phyloP scores from a whole-genome alignment of 1,140 invertebrate genomes.

The Myzus persicae region DNA sequence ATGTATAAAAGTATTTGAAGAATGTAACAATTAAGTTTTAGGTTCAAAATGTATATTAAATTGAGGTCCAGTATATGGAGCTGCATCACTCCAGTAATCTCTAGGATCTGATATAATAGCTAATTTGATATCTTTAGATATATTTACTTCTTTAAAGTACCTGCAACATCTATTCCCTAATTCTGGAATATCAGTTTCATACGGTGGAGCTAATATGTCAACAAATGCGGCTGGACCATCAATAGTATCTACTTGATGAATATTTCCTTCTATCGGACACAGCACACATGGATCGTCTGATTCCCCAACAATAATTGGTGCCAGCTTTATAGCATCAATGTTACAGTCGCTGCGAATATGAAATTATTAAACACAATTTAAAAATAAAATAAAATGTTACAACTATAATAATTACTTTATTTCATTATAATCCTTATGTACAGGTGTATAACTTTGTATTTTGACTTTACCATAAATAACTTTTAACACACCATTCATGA shows the following conservation, averaged over 20 bases:
- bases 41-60: slow-evolving; percentile 17
- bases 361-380: neutral
- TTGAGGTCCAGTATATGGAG: slow-evolving; percentile 60
- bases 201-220: slow-evolving; percentile 90
- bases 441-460: slow-evolving; percentile 70
- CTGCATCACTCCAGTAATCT: slow-evolving; percentile 60
- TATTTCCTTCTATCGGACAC: slow-evolving; percentile 78
- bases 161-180: slow-evolving; percentile 65
- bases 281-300: slow-evolving; percentile 71
- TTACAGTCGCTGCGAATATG: slow-evolving; percentile 60
- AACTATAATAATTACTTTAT: slow-evolving; percentile 35
- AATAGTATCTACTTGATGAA: slow-evolving; percentile 81
- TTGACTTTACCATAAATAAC: slow-evolving; percentile 77
- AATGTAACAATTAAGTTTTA: slow-evolving; percentile 18
- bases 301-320: slow-evolving; percentile 64
- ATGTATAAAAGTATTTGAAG: slow-evolving; percentile 12
- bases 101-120: slow-evolving; percentile 61
- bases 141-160: slow-evolving; percentile 65
- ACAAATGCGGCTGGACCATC: slow-evolving; percentile 85
- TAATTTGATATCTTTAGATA: slow-evolving; percentile 61
- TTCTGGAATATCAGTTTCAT: slow-evolving; percentile 70
- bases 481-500: slow-evolving; percentile 89
- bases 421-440: slow-evolving; percentile 60
- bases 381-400: neutral
- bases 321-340: slow-evolving; percentile 64